Conservation (phyloP, 2,888 invertebrate genomes). For the Troides oblongomaculatus region DNA sequence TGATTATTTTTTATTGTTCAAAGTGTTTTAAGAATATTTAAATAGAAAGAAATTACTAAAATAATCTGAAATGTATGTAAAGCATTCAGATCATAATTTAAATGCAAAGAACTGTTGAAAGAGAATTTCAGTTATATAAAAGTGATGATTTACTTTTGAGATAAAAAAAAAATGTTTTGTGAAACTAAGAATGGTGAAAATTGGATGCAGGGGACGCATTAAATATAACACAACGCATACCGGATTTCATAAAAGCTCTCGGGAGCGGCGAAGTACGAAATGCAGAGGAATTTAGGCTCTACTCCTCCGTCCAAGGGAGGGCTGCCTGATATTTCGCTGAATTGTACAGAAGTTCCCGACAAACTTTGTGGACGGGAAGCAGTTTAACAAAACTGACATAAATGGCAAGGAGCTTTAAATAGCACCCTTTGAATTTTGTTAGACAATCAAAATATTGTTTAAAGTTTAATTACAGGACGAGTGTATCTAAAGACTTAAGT, state of each 20-base stretch:
- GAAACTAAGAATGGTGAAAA: conserved; percentile 27
- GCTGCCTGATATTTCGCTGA: conserved; percentile 24
- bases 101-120: background rate
- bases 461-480: conserved; percentile 13
- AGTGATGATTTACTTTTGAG: background rate
- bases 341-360: conserved; percentile 22
- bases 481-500: background rate
- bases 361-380: conserved; percentile 21
- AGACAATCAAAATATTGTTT: conserved; percentile 9
- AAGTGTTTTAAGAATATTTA: too few relatives aligned
- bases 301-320: conserved; percentile 35
- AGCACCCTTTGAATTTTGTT: conserved; percentile 14
- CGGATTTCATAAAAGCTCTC: conserved; percentile 33
- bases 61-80: too few relatives aligned
- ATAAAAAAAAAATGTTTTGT: conserved; percentile 8
- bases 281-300: conserved; percentile 39
- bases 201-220: conserved; percentile 15
- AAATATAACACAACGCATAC: conserved; percentile 27
- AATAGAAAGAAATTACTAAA: too few relatives aligned
- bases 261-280: conserved; percentile 38
- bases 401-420: conserved; percentile 20
- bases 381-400: conserved; percentile 25
- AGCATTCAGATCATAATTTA: too few relatives aligned
- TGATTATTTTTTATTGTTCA: too few relatives aligned
- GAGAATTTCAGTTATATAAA: background rate